Evolutionary conservation across 2,797 vertebrate genomes (phyloP).

Genomic region (Danio jaintianensis): DNA sequence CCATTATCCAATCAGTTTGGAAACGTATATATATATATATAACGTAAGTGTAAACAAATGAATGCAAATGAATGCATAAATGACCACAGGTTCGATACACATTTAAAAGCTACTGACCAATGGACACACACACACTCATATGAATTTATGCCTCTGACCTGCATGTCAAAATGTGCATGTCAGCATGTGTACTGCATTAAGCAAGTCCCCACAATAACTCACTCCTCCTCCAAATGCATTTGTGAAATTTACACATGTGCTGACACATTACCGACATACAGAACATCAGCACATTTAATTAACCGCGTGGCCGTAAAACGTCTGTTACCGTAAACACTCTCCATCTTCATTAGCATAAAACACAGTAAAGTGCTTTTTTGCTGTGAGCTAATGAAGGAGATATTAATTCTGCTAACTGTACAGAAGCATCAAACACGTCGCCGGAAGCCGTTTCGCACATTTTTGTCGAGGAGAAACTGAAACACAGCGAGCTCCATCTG

Average conservation of each 20-base stretch:
- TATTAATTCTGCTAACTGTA: conserved; percentile 29
- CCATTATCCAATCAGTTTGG: too few species aligned
- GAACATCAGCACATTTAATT: conserved; percentile 49
- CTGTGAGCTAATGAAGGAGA: conserved; percentile 42
- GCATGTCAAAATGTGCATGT: conserved; percentile 13
- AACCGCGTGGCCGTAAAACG: conserved; percentile 35
- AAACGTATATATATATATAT: too few species aligned
- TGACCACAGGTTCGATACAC: background rate
- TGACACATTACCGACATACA: conserved; percentile 43
- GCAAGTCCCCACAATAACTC: conserved; percentile 24
- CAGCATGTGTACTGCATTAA: conserved; percentile 48
- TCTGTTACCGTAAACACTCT: conserved; percentile 48
- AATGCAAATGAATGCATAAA: background rate
- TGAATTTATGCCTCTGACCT: conserved; percentile 15
- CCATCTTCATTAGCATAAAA: conserved; percentile 49
- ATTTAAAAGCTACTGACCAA: background rate
- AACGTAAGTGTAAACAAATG: too few species aligned
- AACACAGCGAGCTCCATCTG: conserved; percentile 2
- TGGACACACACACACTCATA: background rate
- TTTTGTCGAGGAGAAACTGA: conserved; percentile 1
- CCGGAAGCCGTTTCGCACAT: conserved; percentile 19
- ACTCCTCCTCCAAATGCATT: conserved; percentile 28
- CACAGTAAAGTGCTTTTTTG: conserved; percentile 42
- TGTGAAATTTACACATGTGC: conserved; percentile 19
- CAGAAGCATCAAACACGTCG: conserved; percentile 9